Conservation (phyloP, 2,888 invertebrate genomes). For the Neocrepidodera transversa region DNA sequence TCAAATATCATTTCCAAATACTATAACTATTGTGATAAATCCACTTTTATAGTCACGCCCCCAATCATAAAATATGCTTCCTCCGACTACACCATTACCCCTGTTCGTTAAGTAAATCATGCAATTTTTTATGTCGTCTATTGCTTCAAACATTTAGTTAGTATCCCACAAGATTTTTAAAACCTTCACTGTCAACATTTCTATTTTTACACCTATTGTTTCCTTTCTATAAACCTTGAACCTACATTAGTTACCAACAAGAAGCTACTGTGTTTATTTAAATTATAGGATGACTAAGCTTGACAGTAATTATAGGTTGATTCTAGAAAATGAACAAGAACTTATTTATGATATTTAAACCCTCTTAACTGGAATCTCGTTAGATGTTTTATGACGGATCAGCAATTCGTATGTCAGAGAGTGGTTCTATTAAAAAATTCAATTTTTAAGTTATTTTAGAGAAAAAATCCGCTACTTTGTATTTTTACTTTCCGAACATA, state of each 20-base stretch:
- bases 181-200: conserved; percentile 14
- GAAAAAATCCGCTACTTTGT: too few species aligned
- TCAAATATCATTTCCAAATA: too few species aligned
- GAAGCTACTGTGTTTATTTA: conserved; percentile 28
- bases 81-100: too few species aligned
- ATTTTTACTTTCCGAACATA: too few species aligned
- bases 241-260: conserved; percentile 30
- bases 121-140: too few species aligned
- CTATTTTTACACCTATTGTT: conserved; percentile 22
- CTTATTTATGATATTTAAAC: conserved; percentile 43
- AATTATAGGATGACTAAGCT: conserved; percentile 27
- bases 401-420: conserved; percentile 16
- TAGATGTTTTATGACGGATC: conserved; percentile 19
- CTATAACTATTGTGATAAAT: too few species aligned
- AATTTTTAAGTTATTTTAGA: too few species aligned
- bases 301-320: neutral
- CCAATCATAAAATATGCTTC: too few species aligned
- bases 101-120: too few species aligned
- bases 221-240: conserved; percentile 30
- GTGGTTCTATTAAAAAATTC: too few species aligned
- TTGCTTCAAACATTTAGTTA: too few species aligned
- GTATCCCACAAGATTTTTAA: neutral
- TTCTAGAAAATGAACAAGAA: neutral
- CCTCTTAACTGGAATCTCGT: conserved; percentile 56
- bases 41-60: too few species aligned